Base-by-base conservation (phyloP, 64 coral and sea anemone genomes). In the Pocillopora verrucosa region DNA sequence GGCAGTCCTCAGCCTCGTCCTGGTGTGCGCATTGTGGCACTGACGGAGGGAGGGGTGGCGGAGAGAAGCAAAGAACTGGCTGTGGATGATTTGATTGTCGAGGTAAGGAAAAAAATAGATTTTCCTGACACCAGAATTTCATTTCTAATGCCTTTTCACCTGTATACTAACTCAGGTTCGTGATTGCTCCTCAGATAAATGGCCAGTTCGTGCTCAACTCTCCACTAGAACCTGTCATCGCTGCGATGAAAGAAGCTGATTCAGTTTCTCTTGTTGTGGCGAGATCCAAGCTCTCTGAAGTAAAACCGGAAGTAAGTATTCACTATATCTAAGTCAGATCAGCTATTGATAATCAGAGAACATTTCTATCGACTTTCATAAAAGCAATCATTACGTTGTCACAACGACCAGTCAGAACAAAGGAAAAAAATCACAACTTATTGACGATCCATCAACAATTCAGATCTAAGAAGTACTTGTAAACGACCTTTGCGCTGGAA, bases 61-160 rank as follows among this genome's bases (percentile, higher is more conserved):
- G 88, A 74, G 58, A 36, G 60, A 1, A 88, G 82, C 65, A 83
- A 60, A 17, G 72, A 72, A 60, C 51, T 97, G 30, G 77, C 63
- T 74, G 73, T 60, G 4, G 88, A 90, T 84, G 95, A 97, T 84
- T 34, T 97, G n/a, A 97, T 97, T 58, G 88, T 97, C 72, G 95
- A 97, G 95, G 95, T 97, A 73, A 74, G 77, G 16, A 57, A 85
- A 85, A 14, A 11, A 56, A 11, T 22, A 2, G 12, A 59, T 22
- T 11, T 3, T 38, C 14, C 14, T 15, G 14, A 11, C 59, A 60
- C 59, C 59, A 60, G 59, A 11, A 11, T 15, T 15, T 15, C 59
- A 9, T 15, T 15, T 60, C 14, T 60, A 60, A 60, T 11, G 9
- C 17, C 75, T 60, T 88, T 73, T 25, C 7, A 36, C 24, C 15